phyloP scores from a whole-genome alignment of 2,797 vertebrate species.

The Protosalanx chinensis region DNA sequence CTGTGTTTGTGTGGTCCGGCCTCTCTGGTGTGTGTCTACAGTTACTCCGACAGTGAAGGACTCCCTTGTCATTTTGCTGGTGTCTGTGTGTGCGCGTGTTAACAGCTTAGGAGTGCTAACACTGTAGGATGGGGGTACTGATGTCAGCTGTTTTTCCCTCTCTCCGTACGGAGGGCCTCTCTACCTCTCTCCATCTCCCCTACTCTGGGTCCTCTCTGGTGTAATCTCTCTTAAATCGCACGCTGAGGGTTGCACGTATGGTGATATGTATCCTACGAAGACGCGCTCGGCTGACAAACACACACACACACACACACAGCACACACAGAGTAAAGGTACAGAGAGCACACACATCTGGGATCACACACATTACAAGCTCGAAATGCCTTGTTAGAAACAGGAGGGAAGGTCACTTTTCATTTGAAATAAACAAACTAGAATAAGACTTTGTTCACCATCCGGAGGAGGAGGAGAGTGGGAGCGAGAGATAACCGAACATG shows the following conservation, averaged over 20 bases:
- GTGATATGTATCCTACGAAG: no score
- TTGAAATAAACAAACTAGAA: conserved; percentile 35
- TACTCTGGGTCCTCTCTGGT: conserved; percentile 10
- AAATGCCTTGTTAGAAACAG: conserved; percentile 5
- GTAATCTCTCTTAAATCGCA: conserved; percentile 47
- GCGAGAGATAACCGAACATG: not conserved
- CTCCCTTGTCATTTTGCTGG: no score
- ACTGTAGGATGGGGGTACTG: conserved; percentile 42
- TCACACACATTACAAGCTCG: no score
- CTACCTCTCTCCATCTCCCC: conserved; percentile 14
- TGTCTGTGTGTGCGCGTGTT: not conserved
- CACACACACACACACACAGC: no score
- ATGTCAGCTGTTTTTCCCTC: conserved; percentile 49
- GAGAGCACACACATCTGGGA: no score
- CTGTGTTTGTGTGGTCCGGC: conserved; percentile 22
- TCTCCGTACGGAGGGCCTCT: conserved; percentile 1
- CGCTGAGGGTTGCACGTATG: conserved; percentile 28
- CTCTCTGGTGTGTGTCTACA: no score
- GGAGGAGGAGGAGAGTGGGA: conserved; percentile 21
- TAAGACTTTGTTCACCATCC: conserved; percentile 24
- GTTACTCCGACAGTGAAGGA: no score
- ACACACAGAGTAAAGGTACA: no score
- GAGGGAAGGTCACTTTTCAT: conserved; percentile 57
- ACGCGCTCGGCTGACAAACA: no score
- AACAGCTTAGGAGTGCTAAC: conserved; percentile 24